Evolutionary conservation across 2,797 vertebrate genomes (phyloP), one percentile per base, ranked within the genome.

Genomic region (Capromys pilorides): DNA sequence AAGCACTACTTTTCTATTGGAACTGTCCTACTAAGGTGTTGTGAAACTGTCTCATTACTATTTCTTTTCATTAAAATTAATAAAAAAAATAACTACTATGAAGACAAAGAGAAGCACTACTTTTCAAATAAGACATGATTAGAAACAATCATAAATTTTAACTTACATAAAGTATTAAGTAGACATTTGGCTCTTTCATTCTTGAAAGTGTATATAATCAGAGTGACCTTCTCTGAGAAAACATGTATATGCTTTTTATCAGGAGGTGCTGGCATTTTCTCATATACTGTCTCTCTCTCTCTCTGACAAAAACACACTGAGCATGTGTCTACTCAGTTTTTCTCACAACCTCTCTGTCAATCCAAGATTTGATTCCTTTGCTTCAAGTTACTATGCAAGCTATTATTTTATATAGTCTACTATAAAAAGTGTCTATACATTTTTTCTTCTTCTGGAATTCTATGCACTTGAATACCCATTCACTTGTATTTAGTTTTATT

Each of bases 151-250:
- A 57, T 21, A 59, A 66, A 83, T 33, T 94, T 87, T 87, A 11
- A 1, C 59, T 41, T 92, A 85, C 16, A 81, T 75, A 31, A 91
- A 90, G 77, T 77, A 45, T 36, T 69, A 88, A 49, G 8, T 26
- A 64, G 41, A 89, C 28, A 83, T 61, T 36, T 86, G 80, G 93
- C 54, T 92, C 91, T 77, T 91, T 95, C 67, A 86, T 82, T 24
- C 62, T 59, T 90, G 31, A 54, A 82, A 61, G 13, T 81, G 67
- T 85, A 57, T 33, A 85, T 57, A 88, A 36, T 78, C 26, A 81
- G 26, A 7, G 33, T 86, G 49, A 49, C 21, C 49, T 54, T 88
- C 87, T 93, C 79, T 82, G 28, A n/a, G 24, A 49, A 94, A 88
- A 93, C 4, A 83, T 10, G 36, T 5, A 90, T 36, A 54, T 90